Base-by-base conservation (phyloP, 1,140 invertebrate genomes). In the Drosophila lowei region DNA sequence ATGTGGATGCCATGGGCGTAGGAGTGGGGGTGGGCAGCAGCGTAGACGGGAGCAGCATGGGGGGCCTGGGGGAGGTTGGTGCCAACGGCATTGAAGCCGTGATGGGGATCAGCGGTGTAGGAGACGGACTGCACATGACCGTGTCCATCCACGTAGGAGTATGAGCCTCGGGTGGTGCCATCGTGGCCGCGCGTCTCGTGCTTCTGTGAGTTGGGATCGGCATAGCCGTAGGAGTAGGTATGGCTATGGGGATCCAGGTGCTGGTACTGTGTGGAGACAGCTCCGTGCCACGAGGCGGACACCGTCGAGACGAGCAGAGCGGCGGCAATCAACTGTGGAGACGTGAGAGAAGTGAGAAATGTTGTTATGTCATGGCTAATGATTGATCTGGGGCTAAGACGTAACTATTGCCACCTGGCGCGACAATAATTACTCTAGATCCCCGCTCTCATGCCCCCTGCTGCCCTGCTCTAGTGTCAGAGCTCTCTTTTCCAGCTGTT, bases 81-180 rank as follows among this genome's bases (percentile, higher is more conserved):
- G 28, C 93, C 94, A 18, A 93, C 89, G 11, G 93, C 93, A 77
- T 94, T 92, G 91, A 95, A 95, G 55, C 95, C 95, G 75, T 94
- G 92, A 42, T 92, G 91, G 5, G 93, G 92, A 92, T 95, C 94
- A 38, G 95, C 93, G 25, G 95, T 92, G 85, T 95, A 95, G 57
- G 93, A 92, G 16, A 94, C 94, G 23, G 93, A 93, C 86, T 95
- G 95, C 4, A 95, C 76, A 23, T 94, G 89, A 2, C 95, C 95
- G 81, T 95, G 93, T 8, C 93, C 93, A 81, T 96, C 95, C 18
- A 96, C 92, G 79, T 95, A 96, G 57, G 94, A 94, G 88, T 95
- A 96, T 43, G 93, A 93, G 30, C 95, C 95, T 28, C 93, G 93
- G 6, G 94, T 95, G 28, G 94, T 93, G 6, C 95, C 95, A 84